Base-by-base conservation (phyloP, 2,888 invertebrate genomes). In the Stegana nigrithorax region DNA sequence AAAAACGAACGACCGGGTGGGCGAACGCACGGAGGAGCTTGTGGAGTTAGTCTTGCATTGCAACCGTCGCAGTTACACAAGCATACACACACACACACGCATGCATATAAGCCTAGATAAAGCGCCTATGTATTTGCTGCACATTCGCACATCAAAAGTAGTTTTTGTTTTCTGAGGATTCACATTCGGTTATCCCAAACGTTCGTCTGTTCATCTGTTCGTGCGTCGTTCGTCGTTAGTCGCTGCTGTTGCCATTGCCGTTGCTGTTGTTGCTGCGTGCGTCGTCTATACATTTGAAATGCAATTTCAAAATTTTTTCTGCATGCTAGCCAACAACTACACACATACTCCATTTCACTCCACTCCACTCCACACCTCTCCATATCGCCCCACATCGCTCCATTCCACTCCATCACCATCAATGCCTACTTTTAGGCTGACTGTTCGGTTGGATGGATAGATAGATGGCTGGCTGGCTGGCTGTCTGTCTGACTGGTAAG, bases 271-370 rank as follows among this genome's bases (percentile, higher is more conserved):
- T n/a, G 62, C 57, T 58, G 47, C 57, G 56, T 60, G 47, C 42
- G 27, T 60, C 67, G 61, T 67, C 78, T 74, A 70, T 77, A 70
- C 76, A 78, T 81, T 78, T 76, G 76, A 80, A 81, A 81, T 78
- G 78, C 80, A 77, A 77, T 80, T 77, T 74, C 71, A 73, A 74
- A 73, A 66, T 69, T 77, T 78, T 76, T 77, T 75, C 57, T 36
- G 23, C 17, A 17, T 32, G 14, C 32, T 32, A 10, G 8, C 8
- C 19, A 36, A 36, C 21, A 23, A n/a, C n/a, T n/a, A n/a, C n/a
- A n/a, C n/a, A n/a, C n/a, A n/a, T n/a, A n/a, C n/a, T n/a, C n/a
- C 70, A 68, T 75, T 63, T 75, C 71, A 64, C 71, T 68, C 62
- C 69, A 71, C 62, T 65, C 63, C 69, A 64, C 62, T 67, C 71